Conservation (phyloP, 2,888 invertebrate species). For the Seladonia tumulorum region DNA sequence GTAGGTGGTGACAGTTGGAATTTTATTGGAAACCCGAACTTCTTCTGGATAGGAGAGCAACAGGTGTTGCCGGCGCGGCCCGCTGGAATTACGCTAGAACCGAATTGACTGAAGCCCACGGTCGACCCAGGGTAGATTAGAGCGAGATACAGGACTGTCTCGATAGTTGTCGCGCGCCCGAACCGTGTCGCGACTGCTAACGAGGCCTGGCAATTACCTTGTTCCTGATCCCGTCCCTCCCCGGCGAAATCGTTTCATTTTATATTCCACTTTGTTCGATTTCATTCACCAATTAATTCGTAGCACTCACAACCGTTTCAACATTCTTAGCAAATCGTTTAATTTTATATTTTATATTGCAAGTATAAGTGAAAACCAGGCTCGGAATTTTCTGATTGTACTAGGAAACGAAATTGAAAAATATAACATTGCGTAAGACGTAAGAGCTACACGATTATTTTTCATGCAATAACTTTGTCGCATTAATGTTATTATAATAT, state of each 20-base stretch:
- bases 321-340: not conserved
- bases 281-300: not conserved
- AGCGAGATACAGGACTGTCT: conserved; percentile 11
- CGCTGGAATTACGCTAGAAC: conserved; percentile 51
- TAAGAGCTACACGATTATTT: no score
- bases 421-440: no score
- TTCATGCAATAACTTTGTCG: no score
- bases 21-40: conserved; percentile 63
- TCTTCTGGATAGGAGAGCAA: conserved; percentile 60
- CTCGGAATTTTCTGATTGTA: no score
- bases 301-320: not conserved
- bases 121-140: conserved; percentile 18
- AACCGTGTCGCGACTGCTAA: not conserved
- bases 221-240: not conserved
- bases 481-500: no score
- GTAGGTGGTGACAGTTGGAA: conserved; percentile 50
- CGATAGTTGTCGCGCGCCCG: not conserved
- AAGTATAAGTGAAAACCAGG: no score
- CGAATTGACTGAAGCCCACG: conserved; percentile 39
- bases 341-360: not conserved
- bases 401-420: no score
- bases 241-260: no score
- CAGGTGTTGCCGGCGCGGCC: conserved; percentile 60
- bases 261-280: not conserved
- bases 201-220: not conserved